Evolutionary conservation across 2,797 vertebrate genomes (phyloP).

Genomic region (Urosaurus nigricauda): DNA sequence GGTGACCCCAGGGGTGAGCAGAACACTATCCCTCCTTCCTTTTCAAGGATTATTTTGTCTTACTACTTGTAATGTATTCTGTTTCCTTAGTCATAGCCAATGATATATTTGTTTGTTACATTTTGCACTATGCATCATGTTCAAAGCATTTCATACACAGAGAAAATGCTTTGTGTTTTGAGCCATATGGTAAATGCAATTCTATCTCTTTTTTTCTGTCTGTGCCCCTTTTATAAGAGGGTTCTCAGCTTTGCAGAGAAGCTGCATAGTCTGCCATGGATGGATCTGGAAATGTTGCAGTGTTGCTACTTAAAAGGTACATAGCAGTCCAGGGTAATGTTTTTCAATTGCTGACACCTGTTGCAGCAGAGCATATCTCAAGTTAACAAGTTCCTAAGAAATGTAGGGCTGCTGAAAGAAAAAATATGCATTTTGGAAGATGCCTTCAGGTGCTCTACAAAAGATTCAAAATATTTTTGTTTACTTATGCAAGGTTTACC

Average conservation of each 20-base stretch:
- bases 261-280: not conserved
- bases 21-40: too few species aligned
- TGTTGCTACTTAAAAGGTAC: not conserved
- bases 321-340: not conserved
- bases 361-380: too few species aligned
- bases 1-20: too few species aligned
- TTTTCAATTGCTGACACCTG: too few species aligned
- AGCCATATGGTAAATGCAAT: not conserved
- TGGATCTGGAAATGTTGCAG: not conserved
- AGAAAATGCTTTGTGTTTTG: not conserved
- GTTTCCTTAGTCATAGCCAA: not conserved
- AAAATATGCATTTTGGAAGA: too few species aligned
- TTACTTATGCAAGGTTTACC: too few species aligned
- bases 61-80: not conserved
- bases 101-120: not conserved
- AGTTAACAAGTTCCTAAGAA: too few species aligned
- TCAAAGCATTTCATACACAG: not conserved
- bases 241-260: not conserved
- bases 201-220: not conserved
- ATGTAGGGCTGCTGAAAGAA: too few species aligned
- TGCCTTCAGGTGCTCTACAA: too few species aligned
- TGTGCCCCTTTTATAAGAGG: not conserved
- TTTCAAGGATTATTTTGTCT: not conserved
- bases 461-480: too few species aligned
- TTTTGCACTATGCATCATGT: not conserved